A percentile compares a stretch with the other conserved stretches of the same genome.
phyloP scores from a whole-genome alignment of 2,888 invertebrate genomes.

The Agrotis clavis region DNA sequence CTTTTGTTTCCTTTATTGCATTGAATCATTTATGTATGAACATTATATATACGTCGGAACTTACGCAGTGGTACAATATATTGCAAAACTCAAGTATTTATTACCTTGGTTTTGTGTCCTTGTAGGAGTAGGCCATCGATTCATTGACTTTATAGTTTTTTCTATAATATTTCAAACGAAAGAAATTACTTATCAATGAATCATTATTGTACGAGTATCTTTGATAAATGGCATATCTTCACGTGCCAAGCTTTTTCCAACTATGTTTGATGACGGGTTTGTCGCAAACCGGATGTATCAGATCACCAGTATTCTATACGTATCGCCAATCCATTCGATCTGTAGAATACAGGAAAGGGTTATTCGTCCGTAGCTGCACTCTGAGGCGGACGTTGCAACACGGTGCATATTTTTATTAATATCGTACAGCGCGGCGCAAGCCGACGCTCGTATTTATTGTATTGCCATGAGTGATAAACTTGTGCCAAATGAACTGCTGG shows the following conservation, averaged over 20 bases:
- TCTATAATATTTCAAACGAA: slow-evolving; percentile 13
- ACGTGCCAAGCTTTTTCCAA: background rate
- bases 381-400: too few species aligned
- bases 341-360: background rate
- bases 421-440: too few species aligned
- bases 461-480: too few species aligned
- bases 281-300: background rate
- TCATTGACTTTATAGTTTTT: background rate
- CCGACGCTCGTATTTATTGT: too few species aligned
- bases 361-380: too few species aligned
- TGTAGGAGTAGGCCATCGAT: slow-evolving; percentile 18
- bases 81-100: slow-evolving; percentile 36
- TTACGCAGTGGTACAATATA: slow-evolving; percentile 34
- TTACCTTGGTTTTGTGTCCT: slow-evolving; percentile 17
- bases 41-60: slow-evolving; percentile 29
- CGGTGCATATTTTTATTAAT: too few species aligned
- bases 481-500: too few species aligned
- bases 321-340: background rate
- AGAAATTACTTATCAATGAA: background rate
- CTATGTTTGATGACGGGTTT: background rate
- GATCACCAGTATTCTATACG: background rate
- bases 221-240: slow-evolving; percentile 2
- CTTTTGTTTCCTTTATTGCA: slow-evolving; percentile 54
- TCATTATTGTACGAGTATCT: background rate
- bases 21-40: slow-evolving; percentile 33